Conservation (phyloP, 2,888 invertebrate genomes). For the Empis stercorea region DNA sequence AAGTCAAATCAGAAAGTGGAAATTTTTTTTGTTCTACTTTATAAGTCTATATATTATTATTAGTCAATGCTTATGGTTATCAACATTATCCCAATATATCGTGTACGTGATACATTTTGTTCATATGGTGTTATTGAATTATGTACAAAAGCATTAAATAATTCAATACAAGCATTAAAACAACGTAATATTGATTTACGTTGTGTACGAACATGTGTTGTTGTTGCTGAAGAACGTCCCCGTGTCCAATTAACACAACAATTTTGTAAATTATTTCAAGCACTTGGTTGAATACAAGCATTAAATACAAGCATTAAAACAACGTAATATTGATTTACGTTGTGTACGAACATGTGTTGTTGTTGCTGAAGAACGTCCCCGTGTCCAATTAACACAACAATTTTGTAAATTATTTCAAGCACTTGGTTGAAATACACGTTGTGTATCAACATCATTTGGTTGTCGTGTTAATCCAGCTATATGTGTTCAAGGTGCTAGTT, state of each 20-base stretch:
- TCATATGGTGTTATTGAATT: conserved; percentile 98
- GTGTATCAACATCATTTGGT: conserved; percentile 98
- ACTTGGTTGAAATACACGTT: conserved; percentile 84
- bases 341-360: conserved; percentile 97
- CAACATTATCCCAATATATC: conserved; percentile 91
- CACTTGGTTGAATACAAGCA: conserved; percentile 96
- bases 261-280: conserved; percentile 92
- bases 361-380: conserved; percentile 95
- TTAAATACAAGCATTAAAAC: conserved; percentile 83
- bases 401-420: conserved; percentile 95
- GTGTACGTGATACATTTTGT: conserved; percentile 97
- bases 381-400: conserved; percentile 84
- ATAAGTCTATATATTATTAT: too few species aligned
- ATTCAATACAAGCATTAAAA: conserved; percentile 83
- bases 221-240: conserved; percentile 96
- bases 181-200: conserved; percentile 82
- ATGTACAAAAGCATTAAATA: conserved; percentile 94
- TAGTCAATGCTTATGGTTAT: conserved; percentile 90
- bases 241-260: conserved; percentile 86
- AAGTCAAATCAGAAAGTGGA: too few species aligned
- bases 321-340: conserved; percentile 79
- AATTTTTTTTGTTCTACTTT: too few species aligned
- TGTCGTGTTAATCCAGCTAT: conserved; percentile 97
- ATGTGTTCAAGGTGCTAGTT: conserved; percentile 83
- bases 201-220: conserved; percentile 95